These are phyloP conservation scores for Pungitius pungitius DNA, from an alignment of 2,113 vertebrate genomes.

Conservation along the genomic window DNA sequence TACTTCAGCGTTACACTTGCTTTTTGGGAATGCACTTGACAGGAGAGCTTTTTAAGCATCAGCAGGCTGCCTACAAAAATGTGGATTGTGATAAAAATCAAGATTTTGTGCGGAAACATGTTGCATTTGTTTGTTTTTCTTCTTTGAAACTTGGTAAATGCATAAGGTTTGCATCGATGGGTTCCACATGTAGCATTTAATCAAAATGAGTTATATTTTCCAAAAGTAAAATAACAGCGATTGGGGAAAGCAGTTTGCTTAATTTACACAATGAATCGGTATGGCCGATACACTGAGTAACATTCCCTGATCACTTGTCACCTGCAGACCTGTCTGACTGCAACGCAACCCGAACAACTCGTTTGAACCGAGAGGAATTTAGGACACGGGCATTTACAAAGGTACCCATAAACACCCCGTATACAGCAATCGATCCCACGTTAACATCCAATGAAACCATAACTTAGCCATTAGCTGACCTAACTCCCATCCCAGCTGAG, in stretches of 20 bases:
- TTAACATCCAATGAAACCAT: not conserved
- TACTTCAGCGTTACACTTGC: not conserved
- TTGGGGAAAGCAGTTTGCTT: not conserved
- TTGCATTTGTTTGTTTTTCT: not conserved
- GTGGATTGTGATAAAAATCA: too few relatives aligned
- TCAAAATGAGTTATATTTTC: not conserved
- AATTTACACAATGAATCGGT: not conserved
- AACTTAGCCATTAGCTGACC: slow-evolving; percentile 44
- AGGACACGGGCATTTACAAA: slow-evolving; percentile 22
- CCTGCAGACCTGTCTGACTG: slow-evolving; percentile 30
- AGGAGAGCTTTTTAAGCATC: not conserved
- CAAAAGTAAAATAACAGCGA: not conserved
- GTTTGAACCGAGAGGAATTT: slow-evolving; percentile 65
- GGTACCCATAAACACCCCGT: not conserved
- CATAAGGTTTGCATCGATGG: too few relatives aligned
- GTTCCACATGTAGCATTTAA: too few relatives aligned
- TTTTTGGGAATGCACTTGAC: not conserved
- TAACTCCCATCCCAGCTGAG: slow-evolving; percentile 17
- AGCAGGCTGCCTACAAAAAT: not conserved
- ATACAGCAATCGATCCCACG: not conserved
- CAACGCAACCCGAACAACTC: slow-evolving; percentile 71
- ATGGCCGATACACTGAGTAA: slow-evolving; percentile 44
- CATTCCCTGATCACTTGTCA: slow-evolving; percentile 72
- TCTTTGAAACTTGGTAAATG: not conserved
- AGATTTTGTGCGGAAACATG: not conserved